These are phyloP conservation scores for Chromoteleia sp. DNA, from an alignment of 2,888 invertebrate species.

Conservation along the genomic window DNA sequence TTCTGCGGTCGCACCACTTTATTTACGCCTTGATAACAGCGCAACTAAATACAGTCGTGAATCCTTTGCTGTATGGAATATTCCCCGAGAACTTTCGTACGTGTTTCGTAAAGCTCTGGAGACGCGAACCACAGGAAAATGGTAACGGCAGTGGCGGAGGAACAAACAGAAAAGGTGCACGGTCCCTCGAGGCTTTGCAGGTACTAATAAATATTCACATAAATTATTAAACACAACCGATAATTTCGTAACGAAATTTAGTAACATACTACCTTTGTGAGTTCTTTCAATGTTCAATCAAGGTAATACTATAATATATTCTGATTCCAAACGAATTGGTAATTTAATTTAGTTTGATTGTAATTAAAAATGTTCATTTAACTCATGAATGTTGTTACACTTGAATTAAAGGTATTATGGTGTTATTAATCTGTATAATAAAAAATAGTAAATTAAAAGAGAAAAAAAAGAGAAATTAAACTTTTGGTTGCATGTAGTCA, in stretches of 20 bases:
- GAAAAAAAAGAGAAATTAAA: no score
- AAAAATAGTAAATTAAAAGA: no score
- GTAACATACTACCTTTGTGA: not conserved
- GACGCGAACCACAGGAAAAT: conserved; percentile 70
- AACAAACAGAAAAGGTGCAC: conserved; percentile 64
- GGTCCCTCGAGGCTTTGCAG: conserved; percentile 78
- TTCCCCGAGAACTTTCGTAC: conserved; percentile 86
- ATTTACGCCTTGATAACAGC: conserved; percentile 85
- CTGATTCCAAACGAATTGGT: conserved; percentile 1
- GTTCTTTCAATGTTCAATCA: no score
- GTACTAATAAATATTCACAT: conserved; percentile 52
- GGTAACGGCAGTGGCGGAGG: conserved; percentile 73
- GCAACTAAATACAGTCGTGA: conserved; percentile 86
- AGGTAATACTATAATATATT: no score
- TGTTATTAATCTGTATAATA: not conserved
- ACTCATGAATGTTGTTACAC: no score
- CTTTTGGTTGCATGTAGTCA: no score
- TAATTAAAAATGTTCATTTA: no score
- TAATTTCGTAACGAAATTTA: conserved; percentile 30
- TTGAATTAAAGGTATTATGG: no score
- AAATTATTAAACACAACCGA: conserved; percentile 9
- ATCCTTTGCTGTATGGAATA: conserved; percentile 86
- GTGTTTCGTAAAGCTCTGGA: conserved; percentile 85
- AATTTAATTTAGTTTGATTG: not conserved
- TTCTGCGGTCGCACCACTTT: conserved; percentile 86